Evolutionary conservation across 1,140 invertebrate genomes (phyloP).

Genomic region (Drosophila miranda): DNA sequence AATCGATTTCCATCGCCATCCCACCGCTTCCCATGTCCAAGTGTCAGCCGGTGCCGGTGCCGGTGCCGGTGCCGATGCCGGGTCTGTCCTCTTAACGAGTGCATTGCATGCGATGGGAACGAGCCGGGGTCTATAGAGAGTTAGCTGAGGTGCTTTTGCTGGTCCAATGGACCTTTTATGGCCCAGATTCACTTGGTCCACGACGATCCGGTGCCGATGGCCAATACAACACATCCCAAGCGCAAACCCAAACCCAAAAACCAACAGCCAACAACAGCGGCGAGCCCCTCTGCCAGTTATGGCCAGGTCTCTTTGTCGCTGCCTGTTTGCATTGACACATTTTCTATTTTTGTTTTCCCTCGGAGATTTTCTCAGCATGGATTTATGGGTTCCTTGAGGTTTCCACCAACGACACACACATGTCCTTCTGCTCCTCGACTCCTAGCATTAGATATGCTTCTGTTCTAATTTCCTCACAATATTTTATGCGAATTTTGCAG

Average conservation of each 20-base stretch:
- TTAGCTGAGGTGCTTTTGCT: too few relatives aligned
- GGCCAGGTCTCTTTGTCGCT: constrained; percentile 12
- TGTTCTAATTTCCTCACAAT: constrained; percentile 65
- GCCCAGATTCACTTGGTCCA: constrained; percentile 56
- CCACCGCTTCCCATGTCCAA: constrained; percentile 49
- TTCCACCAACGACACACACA: constrained; percentile 20
- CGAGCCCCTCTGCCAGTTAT: too few relatives aligned
- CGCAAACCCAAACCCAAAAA: not conserved
- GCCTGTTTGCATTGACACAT: constrained; percentile 69
- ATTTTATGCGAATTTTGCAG: constrained; percentile 60
- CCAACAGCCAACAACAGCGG: not conserved
- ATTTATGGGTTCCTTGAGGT: constrained; percentile 73
- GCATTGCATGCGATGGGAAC: constrained; percentile 53
- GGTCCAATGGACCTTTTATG: constrained; percentile 30
- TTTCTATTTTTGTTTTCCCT: constrained; percentile 59
- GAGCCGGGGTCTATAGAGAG: constrained; percentile 3
- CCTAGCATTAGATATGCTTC: constrained; percentile 61
- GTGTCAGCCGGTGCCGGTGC: constrained; percentile 39
- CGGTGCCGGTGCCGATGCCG: constrained; percentile 1
- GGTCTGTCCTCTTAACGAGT: constrained; percentile 46
- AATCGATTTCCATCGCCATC: constrained; percentile 47
- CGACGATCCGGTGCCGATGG: constrained; percentile 18
- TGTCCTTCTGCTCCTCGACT: constrained; percentile 15
- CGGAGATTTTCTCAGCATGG: constrained; percentile 40
- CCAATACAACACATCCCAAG: constrained; percentile 17